Base-by-base conservation (phyloP, 1,140 invertebrate species). In the Laupala kohalensis region DNA sequence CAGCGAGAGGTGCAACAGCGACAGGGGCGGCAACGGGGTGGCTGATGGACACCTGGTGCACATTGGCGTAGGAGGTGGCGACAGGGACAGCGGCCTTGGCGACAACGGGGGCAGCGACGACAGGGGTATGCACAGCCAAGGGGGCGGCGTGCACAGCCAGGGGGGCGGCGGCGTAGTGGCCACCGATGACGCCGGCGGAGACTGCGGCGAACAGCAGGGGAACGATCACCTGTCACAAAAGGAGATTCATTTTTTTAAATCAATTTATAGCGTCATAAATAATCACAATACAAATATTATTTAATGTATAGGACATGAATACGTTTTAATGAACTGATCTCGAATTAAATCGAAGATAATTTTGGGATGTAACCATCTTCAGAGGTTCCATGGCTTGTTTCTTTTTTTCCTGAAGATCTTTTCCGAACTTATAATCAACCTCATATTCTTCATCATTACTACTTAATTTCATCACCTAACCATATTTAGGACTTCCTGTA, bases 11-110 rank as follows among this genome's bases (percentile, higher is more conserved):
- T 27, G 71, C 74, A 67, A 76, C 77, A 69, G 75, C 76, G 25
- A 77, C 71, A 53, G 75, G 73, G 70, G 76, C 74, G 37, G 37
- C 67, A 9, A 68, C 28, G 67, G 67, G 67, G 28, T 27, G 27
- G 67, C 70, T 53, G 26, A 72, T 67, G 28, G 53, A 72, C 72
- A 77, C 74, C 70, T 77, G 76, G 74, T 74, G 75, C 53, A 77
- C 23, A 71, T 78, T 53, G 76, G 79, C 71, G 76, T 80, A 78
- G 74, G 79, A 79, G 74, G 78, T 78, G 74, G 80, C 79, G 9
- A 81, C 79, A 53, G 79, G 79, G 71, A 77, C 75, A 9, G 71
- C 75, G 37, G 75, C 76, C 24, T 81, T 77, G 23, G 30, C 62
- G 6, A 71, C 13, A n/a, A 28, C 67, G 24, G 67, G 67, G n/a